Base-by-base conservation (phyloP, 92 coral and sea anemone species). In the Epizoanthus rinbou region DNA sequence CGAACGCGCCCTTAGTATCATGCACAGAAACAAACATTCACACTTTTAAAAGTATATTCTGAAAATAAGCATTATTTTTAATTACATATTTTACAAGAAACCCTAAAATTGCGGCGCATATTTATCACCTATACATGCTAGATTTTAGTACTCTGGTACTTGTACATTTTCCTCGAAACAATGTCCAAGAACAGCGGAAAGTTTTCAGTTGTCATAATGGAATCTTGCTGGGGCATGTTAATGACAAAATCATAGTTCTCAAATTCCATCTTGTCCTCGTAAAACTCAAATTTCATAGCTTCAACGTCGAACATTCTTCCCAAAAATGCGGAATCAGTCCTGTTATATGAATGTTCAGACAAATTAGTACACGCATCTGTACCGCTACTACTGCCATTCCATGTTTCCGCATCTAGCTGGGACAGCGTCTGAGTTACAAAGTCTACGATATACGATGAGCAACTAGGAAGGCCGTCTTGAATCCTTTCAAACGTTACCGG, bases 241-340 rank as follows among this genome's bases (percentile, higher is more conserved):
- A 78, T 78, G 5, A 78, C 52, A 33, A 78, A 18, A 64, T 78
- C 71, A 39, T 78, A 78, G 69, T 78, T 78, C 69, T 78, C 82
- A 28, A 56, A 78, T 22, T 78, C 82, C 82, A 78, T 58, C 69
- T 78, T 78, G 35, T 78, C 82, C 35, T 78, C 82, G 53, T 57
- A 78, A 64, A 78, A 78, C 57, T 78, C 71, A 57, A 78, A 78
- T 3, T 58, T 57, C 69, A 57, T 78, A 4, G 69, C 54, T 16
- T 59, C 82, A 31, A 78, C 69, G 17, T 59, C 82, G 21, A 57
- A 78, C 56, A 11, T 41, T 19, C 70, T 33, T 13, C 82, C 82
- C 5, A 54, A 10, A 58, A 73, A 73, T 58, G 69, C 69, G 18
- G 4, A 14, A 28, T 23, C 39, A 19, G 43, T 10, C 3, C 22